Evolutionary conservation across 2,113 vertebrate species (phyloP).

Genomic region (Uria aalge): DNA sequence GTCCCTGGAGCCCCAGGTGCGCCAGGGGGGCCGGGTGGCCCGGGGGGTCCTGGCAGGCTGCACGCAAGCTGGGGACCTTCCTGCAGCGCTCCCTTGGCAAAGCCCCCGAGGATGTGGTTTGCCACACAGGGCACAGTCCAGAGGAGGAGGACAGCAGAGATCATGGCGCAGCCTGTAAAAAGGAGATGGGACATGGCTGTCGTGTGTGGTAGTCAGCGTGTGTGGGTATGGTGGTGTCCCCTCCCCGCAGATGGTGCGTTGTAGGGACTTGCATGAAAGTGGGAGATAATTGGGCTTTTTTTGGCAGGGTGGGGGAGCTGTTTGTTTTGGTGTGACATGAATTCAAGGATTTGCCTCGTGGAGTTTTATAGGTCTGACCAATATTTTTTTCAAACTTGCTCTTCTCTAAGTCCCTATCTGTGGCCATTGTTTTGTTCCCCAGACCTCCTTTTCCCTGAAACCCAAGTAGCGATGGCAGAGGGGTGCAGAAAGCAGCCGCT

Average conservation of each 20-base stretch:
- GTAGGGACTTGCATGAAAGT: background rate
- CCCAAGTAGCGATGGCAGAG: background rate
- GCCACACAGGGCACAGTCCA: constrained; percentile 78
- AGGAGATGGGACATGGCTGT: background rate
- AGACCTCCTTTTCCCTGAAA: background rate
- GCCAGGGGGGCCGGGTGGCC: constrained; percentile 84
- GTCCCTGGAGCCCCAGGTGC: constrained; percentile 78
- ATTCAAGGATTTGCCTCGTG: background rate
- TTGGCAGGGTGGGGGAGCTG: background rate
- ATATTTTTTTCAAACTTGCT: background rate
- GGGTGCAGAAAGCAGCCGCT: background rate
- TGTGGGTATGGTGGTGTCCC: fast-evolving
- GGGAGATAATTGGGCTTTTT: background rate
- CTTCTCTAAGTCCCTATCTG: background rate
- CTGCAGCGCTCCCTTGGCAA: constrained; percentile 70
- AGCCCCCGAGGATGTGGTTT: constrained; percentile 74
- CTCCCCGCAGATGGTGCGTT: fast-evolving
- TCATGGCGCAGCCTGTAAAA: constrained; percentile 76
- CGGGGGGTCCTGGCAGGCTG: constrained; percentile 86
- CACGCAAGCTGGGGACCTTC: constrained; percentile 83
- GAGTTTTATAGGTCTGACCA: background rate
- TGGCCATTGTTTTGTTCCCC: background rate
- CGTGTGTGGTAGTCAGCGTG: fast-evolving
- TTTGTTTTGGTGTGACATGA: background rate
- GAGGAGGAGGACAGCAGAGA: constrained; percentile 77